Evolutionary conservation across 1,140 invertebrate species (phyloP), one percentile per base, ranked within the genome.

Genomic region (Drosophila murphyi): DNA sequence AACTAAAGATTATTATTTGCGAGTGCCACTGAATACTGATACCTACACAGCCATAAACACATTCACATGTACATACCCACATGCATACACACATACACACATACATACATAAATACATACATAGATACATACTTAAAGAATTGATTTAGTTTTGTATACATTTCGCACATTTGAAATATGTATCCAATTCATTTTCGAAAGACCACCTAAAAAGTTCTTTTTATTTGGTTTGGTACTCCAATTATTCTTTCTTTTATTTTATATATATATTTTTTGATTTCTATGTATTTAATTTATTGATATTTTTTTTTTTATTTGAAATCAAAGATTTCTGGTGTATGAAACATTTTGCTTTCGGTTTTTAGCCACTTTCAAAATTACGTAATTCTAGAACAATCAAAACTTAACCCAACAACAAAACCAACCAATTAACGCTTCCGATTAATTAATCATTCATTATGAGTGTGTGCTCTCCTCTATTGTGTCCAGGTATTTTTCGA

Each of bases 401-500:
- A 67, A 20, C 55, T 70, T 78, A 78, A 78, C 59, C 54, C 37
- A 48, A 70, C 20, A 55, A 54, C 35, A 41, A 59, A 31, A 72
- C 43, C 5, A 72, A 52, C 10, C 37, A 64, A 8, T 8, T 6
- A 59, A 50, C 34, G 0, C 0, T 32, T 45, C 1, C 20, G 20
- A 20, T 55, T 8, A 7, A 67, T 43, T 72, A 67, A 72, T 67
- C 12, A 37, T 6, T 63, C 41, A 47, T 4, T 67, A 20, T 20
- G 20, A 20, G 20, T 20, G 29, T 55, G n/a, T 50, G 39, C 3
- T 43, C 3, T 59, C 28, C 1, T 31, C 32, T 57, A 7, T 52
- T 45, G 54, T 67, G 3, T 70, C 31, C 63, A 92, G 92, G 89
- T 92, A 80, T 92, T 92, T 91, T 92, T 91, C 80, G 92, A 92